Base-by-base conservation (phyloP, 2,797 vertebrate species). In the Cynodonichthys magdalenae region DNA sequence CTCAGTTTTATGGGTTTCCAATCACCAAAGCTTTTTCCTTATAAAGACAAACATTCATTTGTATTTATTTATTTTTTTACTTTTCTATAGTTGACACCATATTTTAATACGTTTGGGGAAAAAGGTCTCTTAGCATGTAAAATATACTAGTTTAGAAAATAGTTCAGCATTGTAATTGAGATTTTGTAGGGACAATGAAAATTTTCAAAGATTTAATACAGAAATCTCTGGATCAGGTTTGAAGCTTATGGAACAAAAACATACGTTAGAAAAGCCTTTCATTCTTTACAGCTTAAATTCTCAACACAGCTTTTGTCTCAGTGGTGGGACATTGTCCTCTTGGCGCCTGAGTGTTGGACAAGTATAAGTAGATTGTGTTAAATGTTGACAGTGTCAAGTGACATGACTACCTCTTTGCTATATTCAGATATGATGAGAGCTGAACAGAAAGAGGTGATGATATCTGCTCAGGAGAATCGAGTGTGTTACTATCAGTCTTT, bases 381-480 rank as follows among this genome's bases (percentile, higher is more conserved):
- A 61, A 67, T 72, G 73, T 44, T 69, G 70, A 70, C 75, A 74
- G 74, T 75, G 65, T 82, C 66, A 58, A 71, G 77, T 86, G 75
- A 71, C 82, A 80, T 39, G 49, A 48, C 66, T 28, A 66, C 44
- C 69, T 69, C 82, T 84, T 69, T 77, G 75, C 84, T 88, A 70
- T 84, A 78, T 81, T 86, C 66, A 80, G 85, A 87, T 86, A 77
- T 54, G 58, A 17, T 77, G 66, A 87, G 63, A 81, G 75, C 59
- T 56, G 50, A 68, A 56, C 49, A 77, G 59, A 72, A 62, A 79
- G 70, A 54, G 1, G 42, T 72, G 64, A 54, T 53, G 58, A 54
- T 20, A 71, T 28, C 53, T 34, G 11, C 50, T 55, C 18, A 62
- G 19, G 59, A 61, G 59, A 31, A 60, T 54, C 17, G 10, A 36